phyloP scores from a whole-genome alignment of 2,797 vertebrate genomes.

The Crocidura indochinensis region DNA sequence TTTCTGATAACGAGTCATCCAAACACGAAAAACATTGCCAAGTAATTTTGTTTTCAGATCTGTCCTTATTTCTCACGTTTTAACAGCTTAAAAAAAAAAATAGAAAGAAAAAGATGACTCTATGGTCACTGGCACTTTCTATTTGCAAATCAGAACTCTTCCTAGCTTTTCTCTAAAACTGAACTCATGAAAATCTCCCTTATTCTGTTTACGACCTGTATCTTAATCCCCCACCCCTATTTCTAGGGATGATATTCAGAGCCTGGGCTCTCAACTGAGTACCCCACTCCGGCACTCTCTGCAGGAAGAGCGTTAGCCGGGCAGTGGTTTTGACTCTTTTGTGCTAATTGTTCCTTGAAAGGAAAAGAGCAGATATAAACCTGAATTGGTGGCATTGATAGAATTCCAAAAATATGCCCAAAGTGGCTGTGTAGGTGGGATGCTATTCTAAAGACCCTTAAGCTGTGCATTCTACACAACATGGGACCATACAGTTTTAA shows the following conservation, averaged over 20 bases:
- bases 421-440: not conserved
- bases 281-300: too few species aligned
- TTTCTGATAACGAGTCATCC: not conserved
- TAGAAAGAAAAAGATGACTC: too few species aligned
- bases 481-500: too few species aligned
- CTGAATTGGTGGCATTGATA: not conserved
- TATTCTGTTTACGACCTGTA: not conserved
- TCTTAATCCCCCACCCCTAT: not conserved
- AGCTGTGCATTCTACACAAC: too few species aligned
- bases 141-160: constrained; percentile 31
- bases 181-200: not conserved
- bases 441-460: too few species aligned
- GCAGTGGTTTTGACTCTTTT: not conserved
- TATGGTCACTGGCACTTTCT: constrained; percentile 46
- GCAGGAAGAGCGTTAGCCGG: not conserved
- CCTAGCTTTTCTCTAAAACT: constrained; percentile 14
- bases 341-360: not conserved
- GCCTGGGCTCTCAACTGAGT: not conserved
- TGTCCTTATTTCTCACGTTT: constrained; percentile 21
- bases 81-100: constrained; percentile 40
- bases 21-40: constrained; percentile 11
- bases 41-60: constrained; percentile 7
- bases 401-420: not conserved
- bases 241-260: not conserved
- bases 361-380: not conserved